phyloP scores from a whole-genome alignment of 1,140 invertebrate species.

The Hypothenemus hampei region DNA sequence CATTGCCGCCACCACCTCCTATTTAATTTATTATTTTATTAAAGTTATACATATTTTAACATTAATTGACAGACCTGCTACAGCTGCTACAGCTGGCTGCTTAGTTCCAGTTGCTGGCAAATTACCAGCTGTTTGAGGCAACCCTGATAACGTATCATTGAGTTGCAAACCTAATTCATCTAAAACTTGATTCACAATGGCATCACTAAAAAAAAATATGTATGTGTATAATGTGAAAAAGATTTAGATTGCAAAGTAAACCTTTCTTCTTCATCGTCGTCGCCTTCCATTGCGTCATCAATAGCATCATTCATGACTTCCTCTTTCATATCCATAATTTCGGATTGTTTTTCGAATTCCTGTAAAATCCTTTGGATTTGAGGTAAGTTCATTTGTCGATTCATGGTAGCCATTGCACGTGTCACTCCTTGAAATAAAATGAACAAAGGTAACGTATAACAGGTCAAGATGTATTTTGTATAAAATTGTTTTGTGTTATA shows the following conservation, averaged over 20 bases:
- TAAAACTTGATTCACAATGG: slow-evolving; percentile 87
- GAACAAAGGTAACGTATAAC: too few species aligned
- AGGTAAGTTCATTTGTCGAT: slow-evolving; percentile 94
- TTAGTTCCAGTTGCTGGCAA: slow-evolving; percentile 51
- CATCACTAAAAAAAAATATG: slow-evolving; percentile 64
- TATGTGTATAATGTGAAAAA: too few species aligned
- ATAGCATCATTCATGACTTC: slow-evolving; percentile 99
- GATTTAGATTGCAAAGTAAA: slow-evolving; percentile 39
- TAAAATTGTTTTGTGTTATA: too few species aligned
- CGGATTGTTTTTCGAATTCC: slow-evolving; percentile 99
- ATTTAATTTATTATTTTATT: neutral
- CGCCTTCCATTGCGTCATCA: slow-evolving; percentile 98
- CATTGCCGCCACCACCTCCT: slow-evolving; percentile 40
- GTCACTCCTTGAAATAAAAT: slow-evolving; percentile 68
- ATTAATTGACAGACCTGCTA: slow-evolving; percentile 40
- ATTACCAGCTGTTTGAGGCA: slow-evolving; percentile 70
- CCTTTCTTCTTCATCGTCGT: slow-evolving; percentile 98
- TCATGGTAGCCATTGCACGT: slow-evolving; percentile 98
- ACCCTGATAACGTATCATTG: slow-evolving; percentile 78
- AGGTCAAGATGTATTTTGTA: too few species aligned
- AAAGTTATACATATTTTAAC: neutral
- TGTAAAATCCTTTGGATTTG: slow-evolving; percentile 99
- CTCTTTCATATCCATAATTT: slow-evolving; percentile 99
- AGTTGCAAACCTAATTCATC: slow-evolving; percentile 96
- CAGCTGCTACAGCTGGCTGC: slow-evolving; percentile 52